These are phyloP conservation scores for Theristus sp. DNA, from an alignment of 2,888 invertebrate genomes.

Conservation along the genomic window DNA sequence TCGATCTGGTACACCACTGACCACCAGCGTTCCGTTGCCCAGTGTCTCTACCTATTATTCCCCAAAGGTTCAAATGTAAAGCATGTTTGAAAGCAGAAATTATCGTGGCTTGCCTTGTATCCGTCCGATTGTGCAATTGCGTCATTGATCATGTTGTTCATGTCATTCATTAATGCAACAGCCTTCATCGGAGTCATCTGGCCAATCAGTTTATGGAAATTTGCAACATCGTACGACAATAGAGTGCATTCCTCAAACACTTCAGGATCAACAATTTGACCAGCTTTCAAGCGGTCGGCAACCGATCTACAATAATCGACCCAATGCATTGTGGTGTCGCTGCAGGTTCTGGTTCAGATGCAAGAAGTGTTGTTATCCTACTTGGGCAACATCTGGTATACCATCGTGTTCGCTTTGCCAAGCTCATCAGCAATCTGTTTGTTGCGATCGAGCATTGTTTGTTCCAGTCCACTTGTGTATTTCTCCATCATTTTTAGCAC, in stretches of 20 bases:
- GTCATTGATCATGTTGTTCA: not conserved
- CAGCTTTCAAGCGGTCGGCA: slow-evolving; percentile 4
- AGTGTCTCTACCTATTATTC: not conserved
- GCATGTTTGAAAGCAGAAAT: too few species aligned
- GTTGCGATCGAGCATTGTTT: too few species aligned
- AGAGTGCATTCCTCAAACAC: not conserved
- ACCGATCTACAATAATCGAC: slow-evolving; percentile 2
- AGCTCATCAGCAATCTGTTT: not conserved
- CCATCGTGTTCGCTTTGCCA: not conserved
- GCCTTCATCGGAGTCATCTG: not conserved
- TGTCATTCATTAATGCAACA: not conserved
- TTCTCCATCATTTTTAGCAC: too few species aligned
- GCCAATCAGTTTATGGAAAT: not conserved
- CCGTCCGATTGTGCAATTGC: not conserved
- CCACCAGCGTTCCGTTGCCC: not conserved
- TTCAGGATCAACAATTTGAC: slow-evolving; percentile 4
- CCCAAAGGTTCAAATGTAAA: too few species aligned
- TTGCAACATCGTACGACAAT: not conserved
- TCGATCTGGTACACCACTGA: not conserved
- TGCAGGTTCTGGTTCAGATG: not conserved
- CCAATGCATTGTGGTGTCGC: not conserved
- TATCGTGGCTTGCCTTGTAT: too few species aligned
- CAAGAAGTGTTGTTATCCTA: too few species aligned
- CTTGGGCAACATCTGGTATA: not conserved
- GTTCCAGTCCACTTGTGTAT: too few species aligned